Base-by-base conservation (phyloP, 2,113 vertebrate species). In the Leptodactylus fuscus region DNA sequence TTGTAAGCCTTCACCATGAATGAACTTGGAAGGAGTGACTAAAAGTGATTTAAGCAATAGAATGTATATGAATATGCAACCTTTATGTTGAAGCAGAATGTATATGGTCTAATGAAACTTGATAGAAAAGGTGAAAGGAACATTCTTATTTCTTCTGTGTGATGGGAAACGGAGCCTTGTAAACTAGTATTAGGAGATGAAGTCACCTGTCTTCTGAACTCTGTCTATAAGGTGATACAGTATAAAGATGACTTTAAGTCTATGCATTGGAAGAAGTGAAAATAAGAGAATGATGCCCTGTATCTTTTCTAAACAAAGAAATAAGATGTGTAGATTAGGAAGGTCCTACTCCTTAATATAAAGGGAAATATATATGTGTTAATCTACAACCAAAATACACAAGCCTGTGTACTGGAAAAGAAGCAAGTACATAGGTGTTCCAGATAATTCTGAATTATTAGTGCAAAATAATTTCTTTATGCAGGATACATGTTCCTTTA, bases 391-490 rank as follows among this genome's bases (percentile, higher is more conserved):
- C n/a, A n/a, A n/a, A n/a, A n/a, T n/a, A n/a, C n/a, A n/a, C n/a
- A n/a, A n/a, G n/a, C n/a, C n/a, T n/a, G n/a, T n/a, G n/a, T n/a
- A n/a, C n/a, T n/a, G n/a, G n/a, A n/a, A n/a, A n/a, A n/a, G n/a
- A 32, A 65, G 22, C 3, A 16, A 16, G 60, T 65, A n/a, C 24
- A 38, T 38, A 41, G 38, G 20, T 71, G 13, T n/a, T 20, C 16
- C 20, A n/a, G 0, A 38, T 38, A 4, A 65, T 4, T 34, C 6
- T 18, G 2, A 34, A 32, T 34, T 67, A 34, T 34, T 12, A 5
- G 27, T 62, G 60, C 60, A 62, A 62, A 67, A 67, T 67, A 15
- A 67, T 34, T 34, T 18, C 62, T 18, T 67, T 62, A n/a, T 62
- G 58, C 4, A 62, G 3, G 11, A 3, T 15, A 29, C 3, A 34